Evolutionary conservation across 1,140 invertebrate species (phyloP), one percentile per base, ranked within the genome.

Genomic region (Thaumatotibia leucotreta): DNA sequence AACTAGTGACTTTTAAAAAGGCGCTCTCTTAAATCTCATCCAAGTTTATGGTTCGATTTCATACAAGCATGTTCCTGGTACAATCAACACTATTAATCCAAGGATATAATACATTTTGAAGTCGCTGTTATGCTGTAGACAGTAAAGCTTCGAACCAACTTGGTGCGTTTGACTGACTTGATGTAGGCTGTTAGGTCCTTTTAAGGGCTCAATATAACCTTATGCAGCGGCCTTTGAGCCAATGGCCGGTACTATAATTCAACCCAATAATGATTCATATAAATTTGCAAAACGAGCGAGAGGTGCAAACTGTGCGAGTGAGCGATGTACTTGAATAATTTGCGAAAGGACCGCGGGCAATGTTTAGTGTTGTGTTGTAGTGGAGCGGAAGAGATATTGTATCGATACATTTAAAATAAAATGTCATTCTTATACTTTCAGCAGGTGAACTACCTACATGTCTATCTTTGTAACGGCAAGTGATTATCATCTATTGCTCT

Each of bases 201-300:
- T 45, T 45, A 45, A 4, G 35, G 9, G 20, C 39, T 14, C 17
- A 45, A 1, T 20, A 45, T 45, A 20, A 45, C 17, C 39, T 27
- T 29, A 58, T 27, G 52, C 24, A 58, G 29, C 52, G 52, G 24
- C 45, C 52, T 62, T 73, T 63, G 61, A 61, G 64, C 68, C 68
- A 67, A 75, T 63, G 61, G 61, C 35, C 31, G 54, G 69, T 68
- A 65, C 76, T 76, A 76, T 78, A 78, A 78, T 76, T 78, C 74
- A 72, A 74, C 35, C 71, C 71, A 74, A 74, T 78, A 78, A 78
- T 78, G 74, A 74, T 78, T 76, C 74, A 78, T 76, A 78, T 76
- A 76, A 78, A 78, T 78, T 76, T 78, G 66, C 74, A 68, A 75
- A 78, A 78, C 74, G 74, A 78, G 71, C 58, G 73, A 72, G 72